A percentile compares a stretch with the other conserved stretches of the same genome.
phyloP scores from a whole-genome alignment of 2,888 invertebrate species.

The Eupithecia centaureata region DNA sequence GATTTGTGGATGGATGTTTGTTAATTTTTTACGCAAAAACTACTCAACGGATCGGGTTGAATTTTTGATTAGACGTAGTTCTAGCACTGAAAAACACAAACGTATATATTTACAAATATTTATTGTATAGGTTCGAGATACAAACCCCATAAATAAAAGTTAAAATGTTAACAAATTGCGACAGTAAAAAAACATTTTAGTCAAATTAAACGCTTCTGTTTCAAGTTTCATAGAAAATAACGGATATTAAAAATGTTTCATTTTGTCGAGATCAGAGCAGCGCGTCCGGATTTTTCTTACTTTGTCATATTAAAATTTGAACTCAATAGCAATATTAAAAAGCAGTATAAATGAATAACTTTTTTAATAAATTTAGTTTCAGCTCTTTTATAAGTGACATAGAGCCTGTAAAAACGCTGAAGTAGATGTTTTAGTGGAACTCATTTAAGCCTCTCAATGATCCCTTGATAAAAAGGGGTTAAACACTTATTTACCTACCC shows the following conservation, averaged over 20 bases:
- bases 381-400: background rate
- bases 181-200: background rate
- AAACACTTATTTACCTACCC: slow-evolving; percentile 24
- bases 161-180: no score
- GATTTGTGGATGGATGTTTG: no score
- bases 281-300: slow-evolving; percentile 26
- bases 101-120: no score
- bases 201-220: slow-evolving; percentile 32
- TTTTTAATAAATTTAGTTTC: background rate
- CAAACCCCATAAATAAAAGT: no score
- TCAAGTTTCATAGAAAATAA: slow-evolving; percentile 23
- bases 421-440: slow-evolving; percentile 1
- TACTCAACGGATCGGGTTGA: no score
- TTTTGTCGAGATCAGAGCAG: slow-evolving; percentile 20
- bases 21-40: no score
- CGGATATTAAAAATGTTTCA: slow-evolving; percentile 36
- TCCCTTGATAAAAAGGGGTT: slow-evolving; percentile 16
- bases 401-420: background rate
- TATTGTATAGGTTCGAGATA: no score
- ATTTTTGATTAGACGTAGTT: no score
- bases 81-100: no score
- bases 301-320: slow-evolving; percentile 3
- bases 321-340: background rate
- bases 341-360: background rate
- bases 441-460: slow-evolving; percentile 2